Percentiles rank a stretch among this genome's conserved stretches.
These are phyloP conservation scores for Dicycla oo DNA, from an alignment of 2,888 invertebrate genomes.

Conservation along the genomic window DNA sequence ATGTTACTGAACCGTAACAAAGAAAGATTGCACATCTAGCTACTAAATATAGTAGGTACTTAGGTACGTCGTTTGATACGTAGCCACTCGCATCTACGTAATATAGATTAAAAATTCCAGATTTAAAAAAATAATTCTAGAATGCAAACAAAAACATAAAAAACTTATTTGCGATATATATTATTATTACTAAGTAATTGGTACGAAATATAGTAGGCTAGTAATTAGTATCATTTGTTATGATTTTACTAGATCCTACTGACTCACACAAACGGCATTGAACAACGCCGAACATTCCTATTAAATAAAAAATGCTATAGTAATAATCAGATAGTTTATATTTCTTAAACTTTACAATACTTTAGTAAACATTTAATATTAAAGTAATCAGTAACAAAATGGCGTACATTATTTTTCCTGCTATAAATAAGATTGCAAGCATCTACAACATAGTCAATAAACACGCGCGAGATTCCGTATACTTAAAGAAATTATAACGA, in stretches of 20 bases:
- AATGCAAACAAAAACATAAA: background rate
- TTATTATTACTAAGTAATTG: too few relatives aligned
- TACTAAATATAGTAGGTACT: background rate
- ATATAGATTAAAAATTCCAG: background rate
- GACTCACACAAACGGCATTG: background rate
- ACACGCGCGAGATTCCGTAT: constrained; percentile 56
- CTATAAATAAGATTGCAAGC: constrained; percentile 20
- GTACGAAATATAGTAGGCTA: too few relatives aligned
- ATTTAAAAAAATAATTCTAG: constrained; percentile 5
- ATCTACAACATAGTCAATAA: constrained; percentile 27
- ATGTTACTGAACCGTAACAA: constrained; percentile 39
- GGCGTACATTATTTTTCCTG: constrained; percentile 41
- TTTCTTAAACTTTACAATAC: constrained; percentile 45
- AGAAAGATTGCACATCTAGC: constrained; percentile 22
- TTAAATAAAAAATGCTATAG: constrained; percentile 5
- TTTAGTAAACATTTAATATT: constrained; percentile 35
- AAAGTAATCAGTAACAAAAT: constrained; percentile 44
- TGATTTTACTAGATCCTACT: background rate
- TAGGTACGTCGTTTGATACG: constrained; percentile 11
- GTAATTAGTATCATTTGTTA: background rate
- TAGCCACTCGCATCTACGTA: background rate
- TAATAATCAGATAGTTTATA: constrained; percentile 56
- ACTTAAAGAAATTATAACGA: constrained; percentile 29
- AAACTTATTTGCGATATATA: too few relatives aligned
- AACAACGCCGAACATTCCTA: background rate